Base-by-base conservation (phyloP, 2,797 vertebrate genomes). In the Chloroceryle inda region DNA sequence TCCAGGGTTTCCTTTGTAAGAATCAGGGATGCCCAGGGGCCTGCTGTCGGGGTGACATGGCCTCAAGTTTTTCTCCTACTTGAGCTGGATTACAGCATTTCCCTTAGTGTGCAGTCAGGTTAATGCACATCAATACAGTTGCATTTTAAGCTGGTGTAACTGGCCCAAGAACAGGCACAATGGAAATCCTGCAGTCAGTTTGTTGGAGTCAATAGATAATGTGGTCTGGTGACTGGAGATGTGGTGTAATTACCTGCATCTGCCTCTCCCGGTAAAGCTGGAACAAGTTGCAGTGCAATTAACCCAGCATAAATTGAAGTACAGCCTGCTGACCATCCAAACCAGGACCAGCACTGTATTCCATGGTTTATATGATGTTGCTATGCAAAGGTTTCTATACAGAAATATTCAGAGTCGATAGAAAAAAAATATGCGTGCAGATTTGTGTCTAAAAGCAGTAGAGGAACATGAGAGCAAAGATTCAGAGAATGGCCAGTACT, bases 181-280 rank as follows among this genome's bases (percentile, higher is more conserved):
- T 72, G 24, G 35, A 81, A 81, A 88, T 78, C 52, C 27, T 44
- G 27, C 58, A 45, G 40, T 71, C 1, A 0, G 42, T 66, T 68
- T 22, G 8, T 53, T 74, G 8, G 31, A 38, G 45, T 83, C 78
- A 88, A 84, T 37, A 47, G 53, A 59, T 50, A 83, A 58, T 17
- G 15, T 3, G 6, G 17, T 52, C 58, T 45, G 68, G 15, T 55
- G 47, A 44, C 27, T 52, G 23, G 50, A 81, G 29, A 38, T 4
- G n/a, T 83, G 71, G 44, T 61, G 49, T 75, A 40, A 77, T 45
- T 75, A 85, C 45, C 79, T 85, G 52, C 72, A 74, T 77, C 61
- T 61, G 17, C 76, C 45, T 85, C 49, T 73, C 37, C 33, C 37
- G 68, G 17, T 47, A 74, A 83, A 64, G 45, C 31, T 84, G 66